Evolutionary conservation across 2,888 invertebrate species (phyloP).

Genomic region (Aelia acuminata): DNA sequence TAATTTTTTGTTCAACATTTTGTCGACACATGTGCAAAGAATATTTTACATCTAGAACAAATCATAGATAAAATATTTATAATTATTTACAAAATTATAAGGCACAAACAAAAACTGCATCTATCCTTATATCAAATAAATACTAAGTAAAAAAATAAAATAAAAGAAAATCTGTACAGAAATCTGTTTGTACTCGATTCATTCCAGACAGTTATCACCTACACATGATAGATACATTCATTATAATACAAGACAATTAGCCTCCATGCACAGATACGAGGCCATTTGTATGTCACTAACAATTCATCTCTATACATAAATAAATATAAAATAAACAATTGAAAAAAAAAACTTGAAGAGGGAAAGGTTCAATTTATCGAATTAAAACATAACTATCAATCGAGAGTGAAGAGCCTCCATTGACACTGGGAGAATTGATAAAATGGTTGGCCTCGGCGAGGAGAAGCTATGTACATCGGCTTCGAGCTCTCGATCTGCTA

Average conservation of each 20-base stretch:
- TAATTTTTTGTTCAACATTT: slow-evolving; percentile 2
- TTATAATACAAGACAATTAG: slow-evolving; percentile 12
- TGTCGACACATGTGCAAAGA: not conserved
- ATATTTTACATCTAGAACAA: slow-evolving; percentile 17
- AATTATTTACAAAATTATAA: slow-evolving; percentile 36
- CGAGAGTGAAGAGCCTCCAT: slow-evolving; percentile 18
- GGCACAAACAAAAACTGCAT: slow-evolving; percentile 36
- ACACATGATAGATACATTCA: not conserved
- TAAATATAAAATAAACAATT: slow-evolving; percentile 26
- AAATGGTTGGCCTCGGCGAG: not conserved
- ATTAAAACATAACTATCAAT: slow-evolving; percentile 36
- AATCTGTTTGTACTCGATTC: slow-evolving; percentile 12
- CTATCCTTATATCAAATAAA: not conserved
- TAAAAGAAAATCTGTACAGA: not conserved
- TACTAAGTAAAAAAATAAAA: not conserved
- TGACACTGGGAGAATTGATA: not conserved
- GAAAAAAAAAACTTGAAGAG: slow-evolving; percentile 24
- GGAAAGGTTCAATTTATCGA: slow-evolving; percentile 37
- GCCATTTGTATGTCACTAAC: not conserved
- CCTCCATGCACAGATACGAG: not conserved
- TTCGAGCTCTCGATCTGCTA: not conserved
- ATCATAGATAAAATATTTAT: slow-evolving; percentile 22
- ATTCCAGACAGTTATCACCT: not conserved
- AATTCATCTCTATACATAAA: slow-evolving; percentile 39
- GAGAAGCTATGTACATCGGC: not conserved